Base-by-base conservation (phyloP, 1,140 invertebrate genomes). In the Pogonognathellus flavescens region DNA sequence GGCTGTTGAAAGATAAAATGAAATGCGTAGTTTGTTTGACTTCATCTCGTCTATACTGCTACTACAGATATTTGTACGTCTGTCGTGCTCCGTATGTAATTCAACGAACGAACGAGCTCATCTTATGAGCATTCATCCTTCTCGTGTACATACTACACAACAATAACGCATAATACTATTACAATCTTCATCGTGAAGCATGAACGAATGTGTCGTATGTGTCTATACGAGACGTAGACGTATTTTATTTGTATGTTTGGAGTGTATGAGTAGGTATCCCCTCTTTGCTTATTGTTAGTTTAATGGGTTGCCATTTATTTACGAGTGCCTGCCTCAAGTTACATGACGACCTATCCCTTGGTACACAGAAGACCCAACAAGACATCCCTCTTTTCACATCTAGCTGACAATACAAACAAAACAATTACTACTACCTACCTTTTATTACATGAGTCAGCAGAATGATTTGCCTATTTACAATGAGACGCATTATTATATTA, bases 221-320 rank as follows among this genome's bases (percentile, higher is more conserved):
- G 31, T 55, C 53, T 55, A 55, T 14, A 55, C 16, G 16, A 16
- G 16, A 55, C 53, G 16, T 16, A 55, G 16, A 14, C 11, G 53
- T 31, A 13, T 25, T 11, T 66, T 25, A 25, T 25, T 25, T 8
- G 9, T 66, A 4, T 25, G 11, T n/a, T 62, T 62, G n/a, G 3
- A 66, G 22, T 25, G 20, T 25, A 25, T 22, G 22, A 18, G 18
- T 18, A 18, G 25, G 60, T 25, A 50, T 50, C 41, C 70, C 41
- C 31, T n/a, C n/a, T 76, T 16, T 41, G 62, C 41, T 49, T 18
- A 76, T 41, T 49, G 22, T 0, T 18, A 76, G 70, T 76, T 76
- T 76, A 76, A 76, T 76, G 70, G 70, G 70, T 76, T 50, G 70
- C 70, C 70, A 76, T 76, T 76, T 76, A 76, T 76, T 76, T 76